Percentiles rank a stretch among this genome's conserved stretches.
These are phyloP conservation scores for Eidolon dupreanum DNA, from an alignment of 2,797 vertebrate genomes.

Conservation along the genomic window DNA sequence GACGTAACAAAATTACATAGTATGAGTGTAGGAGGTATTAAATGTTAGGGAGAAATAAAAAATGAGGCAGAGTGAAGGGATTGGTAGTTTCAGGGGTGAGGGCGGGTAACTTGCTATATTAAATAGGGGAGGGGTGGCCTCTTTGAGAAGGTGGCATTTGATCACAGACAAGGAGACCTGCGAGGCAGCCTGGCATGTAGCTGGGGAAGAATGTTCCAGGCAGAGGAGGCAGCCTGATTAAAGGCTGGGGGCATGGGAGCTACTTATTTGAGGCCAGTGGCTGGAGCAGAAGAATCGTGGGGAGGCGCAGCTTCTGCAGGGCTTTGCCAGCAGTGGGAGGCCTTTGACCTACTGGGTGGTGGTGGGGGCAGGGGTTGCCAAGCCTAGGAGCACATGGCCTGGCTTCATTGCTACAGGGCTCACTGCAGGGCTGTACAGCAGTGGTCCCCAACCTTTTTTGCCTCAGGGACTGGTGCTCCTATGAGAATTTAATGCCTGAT, in stretches of 20 bases:
- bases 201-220: background rate
- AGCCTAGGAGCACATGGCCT: accelerated
- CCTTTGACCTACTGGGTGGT: background rate
- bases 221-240: background rate
- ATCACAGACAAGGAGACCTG: background rate
- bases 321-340: background rate
- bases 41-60: background rate
- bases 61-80: accelerated
- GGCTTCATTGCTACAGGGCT: accelerated
- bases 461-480: no score
- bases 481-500: no score
- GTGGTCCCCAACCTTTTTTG: no score
- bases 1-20: accelerated
- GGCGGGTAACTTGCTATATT: accelerated
- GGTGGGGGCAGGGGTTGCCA: no score
- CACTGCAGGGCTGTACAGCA: accelerated
- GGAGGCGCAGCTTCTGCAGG: background rate
- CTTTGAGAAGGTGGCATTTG: background rate
- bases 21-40: background rate
- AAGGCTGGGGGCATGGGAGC: no score
- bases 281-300: background rate
- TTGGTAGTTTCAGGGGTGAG: background rate
- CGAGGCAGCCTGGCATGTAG: background rate
- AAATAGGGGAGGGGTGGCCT: background rate
- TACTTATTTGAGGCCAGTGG: background rate